Percentiles rank a stretch among this genome's conserved stretches.
Evolutionary conservation across 2,797 vertebrate genomes (phyloP).

Genomic region (Aldrovandia affinis): DNA sequence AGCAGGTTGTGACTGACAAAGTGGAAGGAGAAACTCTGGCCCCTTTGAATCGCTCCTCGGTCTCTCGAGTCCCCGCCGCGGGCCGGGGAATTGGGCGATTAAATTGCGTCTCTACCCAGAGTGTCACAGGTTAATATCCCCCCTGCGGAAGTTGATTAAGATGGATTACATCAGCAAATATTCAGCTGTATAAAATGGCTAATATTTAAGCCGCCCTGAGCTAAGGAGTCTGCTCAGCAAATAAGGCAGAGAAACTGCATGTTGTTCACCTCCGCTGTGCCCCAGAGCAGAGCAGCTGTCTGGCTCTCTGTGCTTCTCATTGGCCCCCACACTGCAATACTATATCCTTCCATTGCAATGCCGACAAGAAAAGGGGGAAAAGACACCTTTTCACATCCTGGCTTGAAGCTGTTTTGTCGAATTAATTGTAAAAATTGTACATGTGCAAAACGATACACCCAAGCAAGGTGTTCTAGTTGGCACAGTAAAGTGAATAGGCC

Average conservation of each 20-base stretch:
- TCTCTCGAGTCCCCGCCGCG: background rate
- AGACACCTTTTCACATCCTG: too few species aligned
- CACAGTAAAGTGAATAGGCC: too few species aligned
- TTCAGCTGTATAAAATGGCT: background rate
- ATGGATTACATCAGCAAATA: background rate
- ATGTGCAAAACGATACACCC: too few species aligned
- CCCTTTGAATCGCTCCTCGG: too few species aligned
- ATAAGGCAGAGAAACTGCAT: background rate
- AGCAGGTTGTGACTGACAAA: background rate
- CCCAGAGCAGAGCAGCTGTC: background rate
- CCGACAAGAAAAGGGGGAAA: background rate
- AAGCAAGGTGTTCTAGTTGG: too few species aligned
- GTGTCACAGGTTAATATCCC: background rate
- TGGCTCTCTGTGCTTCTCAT: background rate
- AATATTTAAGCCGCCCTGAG: background rate
- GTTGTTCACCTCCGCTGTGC: background rate
- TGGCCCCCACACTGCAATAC: background rate
- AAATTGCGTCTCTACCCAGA: background rate
- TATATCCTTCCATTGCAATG: background rate
- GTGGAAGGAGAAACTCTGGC: background rate
- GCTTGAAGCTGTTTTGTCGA: too few species aligned
- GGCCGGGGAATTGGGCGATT: background rate
- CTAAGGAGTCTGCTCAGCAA: background rate
- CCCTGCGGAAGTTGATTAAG: background rate
- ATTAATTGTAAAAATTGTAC: too few species aligned